Evolutionary conservation across 1,140 invertebrate genomes (phyloP), one percentile per base, ranked within the genome.

Genomic region (Aphelinus certus): DNA sequence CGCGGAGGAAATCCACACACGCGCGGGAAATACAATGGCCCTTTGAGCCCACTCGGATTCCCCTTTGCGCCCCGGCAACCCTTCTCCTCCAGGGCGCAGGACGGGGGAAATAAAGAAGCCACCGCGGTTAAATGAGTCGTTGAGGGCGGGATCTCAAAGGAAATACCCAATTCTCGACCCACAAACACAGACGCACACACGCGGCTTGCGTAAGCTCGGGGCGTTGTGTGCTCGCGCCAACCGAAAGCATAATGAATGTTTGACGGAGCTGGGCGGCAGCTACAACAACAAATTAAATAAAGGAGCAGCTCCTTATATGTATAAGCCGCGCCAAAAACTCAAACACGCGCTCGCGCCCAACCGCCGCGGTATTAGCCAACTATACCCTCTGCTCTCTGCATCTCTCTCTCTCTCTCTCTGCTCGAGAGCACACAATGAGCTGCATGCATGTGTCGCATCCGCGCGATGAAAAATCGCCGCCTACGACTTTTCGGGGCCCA

Each of bases 191-290:
- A 26, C 26, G 26, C 26, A 26, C 26, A 26, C 26, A 26, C 26
- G 26, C 26, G 26, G 26, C 26, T 26, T 26, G 26, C 26, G 26
- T 26, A 26, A 26, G 26, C 26, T 26, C 26, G 26, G 26, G 26
- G 26, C 26, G 26, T 0, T 26, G 26, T 26, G 26, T 26, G 26
- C 26, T 26, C 78, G 83, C 83, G 83, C 84, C 84, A 84, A 85
- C 83, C 71, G 80, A 83, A 86, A 86, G 84, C 81, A 87, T 87
- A 87, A 87, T 87, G 83, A 87, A 87, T 86, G 85, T 86, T 85
- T 85, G 83, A 86, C 73, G 77, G 78, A 75, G 77, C 77, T 79
- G 74, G 74, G 76, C 72, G 58, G 70, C 79, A 80, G 81, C 82
- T 81, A 81, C 75, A 78, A 51, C 51, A 87, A 87, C 85, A 86